Percentiles rank a stretch among this genome's conserved stretches.
These are phyloP conservation scores for Emydocephalus ijimae DNA, from an alignment of 2,113 vertebrate species.

Conservation along the genomic window DNA sequence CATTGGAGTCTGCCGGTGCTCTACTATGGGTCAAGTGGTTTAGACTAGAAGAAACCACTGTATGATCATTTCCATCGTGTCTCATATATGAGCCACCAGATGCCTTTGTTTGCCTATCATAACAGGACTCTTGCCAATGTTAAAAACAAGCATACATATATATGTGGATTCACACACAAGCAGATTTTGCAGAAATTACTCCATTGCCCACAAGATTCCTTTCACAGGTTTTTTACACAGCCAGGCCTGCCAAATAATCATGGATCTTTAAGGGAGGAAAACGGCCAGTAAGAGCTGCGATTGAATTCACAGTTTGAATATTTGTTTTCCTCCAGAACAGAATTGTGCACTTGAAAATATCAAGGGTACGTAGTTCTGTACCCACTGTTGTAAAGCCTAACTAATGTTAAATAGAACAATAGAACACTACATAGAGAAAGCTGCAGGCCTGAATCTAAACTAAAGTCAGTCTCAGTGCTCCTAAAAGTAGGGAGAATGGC, in stretches of 20 bases:
- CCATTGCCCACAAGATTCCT: constrained; percentile 15
- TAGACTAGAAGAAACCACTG: not conserved
- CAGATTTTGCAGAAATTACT: not conserved
- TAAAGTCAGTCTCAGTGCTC: not conserved
- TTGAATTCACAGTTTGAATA: not conserved
- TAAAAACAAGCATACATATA: not conserved
- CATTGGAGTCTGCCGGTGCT: not conserved
- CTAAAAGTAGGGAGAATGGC: not conserved
- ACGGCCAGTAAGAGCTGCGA: not conserved
- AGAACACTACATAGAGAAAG: not conserved
- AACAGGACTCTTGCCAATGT: not conserved
- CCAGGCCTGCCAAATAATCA: not conserved
- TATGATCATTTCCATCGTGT: not conserved
- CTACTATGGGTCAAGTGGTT: not conserved
- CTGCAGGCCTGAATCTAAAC: not conserved
- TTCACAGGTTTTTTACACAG: not conserved
- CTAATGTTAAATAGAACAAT: not conserved
- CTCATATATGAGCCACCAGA: constrained; percentile 46
- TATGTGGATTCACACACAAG: not conserved
- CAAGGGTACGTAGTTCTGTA: not conserved
- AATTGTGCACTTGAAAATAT: constrained; percentile 14
- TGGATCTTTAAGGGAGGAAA: not conserved
- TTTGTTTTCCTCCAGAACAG: not conserved
- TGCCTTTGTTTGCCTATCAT: not conserved
- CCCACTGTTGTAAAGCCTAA: not conserved